These are phyloP conservation scores for Trichonephila inaurata DNA, from an alignment of 1,140 invertebrate species.

Conservation along the genomic window DNA sequence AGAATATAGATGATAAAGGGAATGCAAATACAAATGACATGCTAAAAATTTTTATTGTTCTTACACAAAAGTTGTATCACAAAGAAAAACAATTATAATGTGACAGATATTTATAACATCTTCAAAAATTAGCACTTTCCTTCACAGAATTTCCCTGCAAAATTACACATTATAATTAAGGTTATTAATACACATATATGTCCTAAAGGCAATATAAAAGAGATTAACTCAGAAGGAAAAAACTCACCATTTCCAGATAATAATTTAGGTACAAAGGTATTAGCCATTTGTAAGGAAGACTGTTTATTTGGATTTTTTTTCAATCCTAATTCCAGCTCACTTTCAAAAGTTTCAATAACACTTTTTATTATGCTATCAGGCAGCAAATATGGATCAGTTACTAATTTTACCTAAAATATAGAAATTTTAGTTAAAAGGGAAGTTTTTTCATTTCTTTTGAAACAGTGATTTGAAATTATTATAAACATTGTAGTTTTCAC, in stretches of 20 bases:
- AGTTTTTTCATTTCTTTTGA: neutral
- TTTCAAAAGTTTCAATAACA: conserved; percentile 79
- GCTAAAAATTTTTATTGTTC: neutral
- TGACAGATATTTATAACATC: neutral
- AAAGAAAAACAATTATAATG: neutral
- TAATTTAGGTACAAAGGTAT: conserved; percentile 85
- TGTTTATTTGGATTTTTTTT: conserved; percentile 81
- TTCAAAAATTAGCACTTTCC: neutral
- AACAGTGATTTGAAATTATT: too few relatives aligned
- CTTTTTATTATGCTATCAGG: conserved; percentile 77
- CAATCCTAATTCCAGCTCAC: conserved; percentile 85
- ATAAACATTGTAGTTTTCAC: too few relatives aligned
- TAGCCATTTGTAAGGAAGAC: conserved; percentile 86
- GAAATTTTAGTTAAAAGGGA: conserved; percentile 4
- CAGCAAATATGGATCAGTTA: conserved; percentile 78
- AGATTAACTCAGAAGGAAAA: neutral
- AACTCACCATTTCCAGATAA: conserved; percentile 84
- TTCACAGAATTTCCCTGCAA: conserved; percentile 51
- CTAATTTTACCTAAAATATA: conserved; percentile 77
- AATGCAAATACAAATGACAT: neutral
- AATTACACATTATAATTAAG: neutral
- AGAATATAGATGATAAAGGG: too few relatives aligned
- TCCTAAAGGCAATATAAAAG: neutral
- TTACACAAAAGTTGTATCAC: neutral
- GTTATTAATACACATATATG: neutral